Base-by-base conservation (phyloP, 2,888 invertebrate species). In the Drosophila aldrichi region DNA sequence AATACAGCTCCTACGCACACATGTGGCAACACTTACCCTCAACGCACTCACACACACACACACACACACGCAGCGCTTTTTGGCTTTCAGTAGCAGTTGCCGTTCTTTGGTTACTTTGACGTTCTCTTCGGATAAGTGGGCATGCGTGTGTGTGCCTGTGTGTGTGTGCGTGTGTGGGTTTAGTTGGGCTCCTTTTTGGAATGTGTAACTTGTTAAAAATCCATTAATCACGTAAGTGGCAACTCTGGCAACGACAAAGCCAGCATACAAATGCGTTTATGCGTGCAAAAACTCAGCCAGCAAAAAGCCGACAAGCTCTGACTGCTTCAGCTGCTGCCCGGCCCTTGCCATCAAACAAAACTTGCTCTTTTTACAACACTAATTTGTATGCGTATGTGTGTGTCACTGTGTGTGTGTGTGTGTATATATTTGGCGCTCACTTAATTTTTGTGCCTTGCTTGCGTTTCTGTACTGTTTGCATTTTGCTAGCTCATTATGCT, bases 141-240 rank as follows among this genome's bases (percentile, higher is more conserved):
- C 73, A 64, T 49, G 32, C 65, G 51, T 59, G 43, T 59, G 68
- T 56, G 74, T 32, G 32, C 9, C n/a, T n/a, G 29, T 63, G 71
- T 14, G 36, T 40, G 60, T 60, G 65, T 22, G 60, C 61, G 43
- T 56, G 68, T 56, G 74, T 61, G 76, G 57, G 64, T 79, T 55
- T 63, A 64, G 66, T 74, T 68, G 59, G 60, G 62, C 59, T 75
- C 70, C 73, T 77, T 79, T 79, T 75, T 65, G 73, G 66, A 75
- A 81, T 81, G 82, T 78, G 89, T 73, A 90, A 90, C 90, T 90
- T 89, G 88, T 90, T 88, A 85, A 89, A 91, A 90, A 90, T 82
- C 87, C 91, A 90, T 91, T 91, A 91, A 91, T 91, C 91, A 91
- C 87, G 79, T 89, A 88, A 90, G 88, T 84, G 86, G 86, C 87